Conservation (phyloP, 2,113 vertebrate genomes). For the Taurulus bubalis region DNA sequence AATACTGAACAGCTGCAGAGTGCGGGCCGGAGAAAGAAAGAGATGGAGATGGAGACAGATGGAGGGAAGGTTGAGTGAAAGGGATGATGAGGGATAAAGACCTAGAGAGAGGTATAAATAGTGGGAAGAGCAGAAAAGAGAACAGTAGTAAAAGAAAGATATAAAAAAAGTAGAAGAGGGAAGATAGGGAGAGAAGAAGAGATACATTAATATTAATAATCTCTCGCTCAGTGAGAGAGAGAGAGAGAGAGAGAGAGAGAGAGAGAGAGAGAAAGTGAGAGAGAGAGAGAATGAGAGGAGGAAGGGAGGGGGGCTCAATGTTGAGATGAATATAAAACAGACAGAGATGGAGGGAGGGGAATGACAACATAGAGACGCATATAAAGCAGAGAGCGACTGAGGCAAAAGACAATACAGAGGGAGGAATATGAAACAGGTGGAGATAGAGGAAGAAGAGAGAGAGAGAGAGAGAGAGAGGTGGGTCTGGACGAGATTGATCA, state of each 20-base stretch:
- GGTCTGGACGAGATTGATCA: slow-evolving; percentile 62
- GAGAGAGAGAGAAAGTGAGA: slow-evolving; percentile 22
- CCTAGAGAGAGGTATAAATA: slow-evolving; percentile 70
- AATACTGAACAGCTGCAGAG: slow-evolving; percentile 81
- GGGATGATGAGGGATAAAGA: slow-evolving; percentile 68
- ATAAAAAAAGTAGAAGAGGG: slow-evolving; percentile 53
- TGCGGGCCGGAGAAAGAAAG: slow-evolving; percentile 40
- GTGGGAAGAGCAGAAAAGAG: slow-evolving; percentile 58
- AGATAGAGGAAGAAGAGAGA: slow-evolving; percentile 15
- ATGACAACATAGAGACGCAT: slow-evolving; percentile 65
- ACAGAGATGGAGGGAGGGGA: slow-evolving; percentile 65
- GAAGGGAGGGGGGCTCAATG: slow-evolving; percentile 51
- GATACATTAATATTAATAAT: slow-evolving; percentile 83
- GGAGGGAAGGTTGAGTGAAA: slow-evolving; percentile 66
- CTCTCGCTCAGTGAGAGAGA: slow-evolving; percentile 63
- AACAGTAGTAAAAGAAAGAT: slow-evolving; percentile 58
- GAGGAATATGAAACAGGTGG: slow-evolving; percentile 73
- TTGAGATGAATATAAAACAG: slow-evolving; percentile 79
- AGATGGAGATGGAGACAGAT: slow-evolving; percentile 58
- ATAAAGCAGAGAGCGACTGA: slow-evolving; percentile 59
- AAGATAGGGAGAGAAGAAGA: slow-evolving; percentile 57
- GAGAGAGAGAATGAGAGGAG: slow-evolving; percentile 20
- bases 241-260: slow-evolving; percentile 31
- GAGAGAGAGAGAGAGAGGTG: slow-evolving; percentile 13
- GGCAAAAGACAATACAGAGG: slow-evolving; percentile 58